These are phyloP conservation scores for Diachasma alloeum DNA, from an alignment of 1,140 invertebrate genomes.

Conservation along the genomic window DNA sequence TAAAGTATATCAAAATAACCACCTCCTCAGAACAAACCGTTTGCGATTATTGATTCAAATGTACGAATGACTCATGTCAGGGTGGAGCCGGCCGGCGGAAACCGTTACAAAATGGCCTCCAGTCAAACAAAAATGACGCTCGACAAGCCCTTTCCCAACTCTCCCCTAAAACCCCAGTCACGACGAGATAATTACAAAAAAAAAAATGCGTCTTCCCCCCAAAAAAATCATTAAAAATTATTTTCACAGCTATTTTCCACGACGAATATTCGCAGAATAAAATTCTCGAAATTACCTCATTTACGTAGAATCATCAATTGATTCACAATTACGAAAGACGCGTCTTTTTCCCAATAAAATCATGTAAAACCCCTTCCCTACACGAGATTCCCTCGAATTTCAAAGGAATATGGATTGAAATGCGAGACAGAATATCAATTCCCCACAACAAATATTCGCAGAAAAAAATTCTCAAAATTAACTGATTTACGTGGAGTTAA, in stretches of 20 bases:
- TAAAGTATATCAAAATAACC: neutral
- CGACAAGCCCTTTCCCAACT: neutral
- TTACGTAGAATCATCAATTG: too few relatives aligned
- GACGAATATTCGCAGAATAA: too few relatives aligned
- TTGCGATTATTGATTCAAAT: neutral
- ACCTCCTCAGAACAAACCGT: neutral
- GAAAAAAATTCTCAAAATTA: too few relatives aligned
- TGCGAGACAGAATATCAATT: too few relatives aligned
- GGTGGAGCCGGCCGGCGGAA: slow-evolving; percentile 14
- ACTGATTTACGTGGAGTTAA: too few relatives aligned
- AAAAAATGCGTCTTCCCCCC: neutral
- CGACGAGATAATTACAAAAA: neutral
- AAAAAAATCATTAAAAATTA: neutral
- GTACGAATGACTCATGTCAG: slow-evolving; percentile 1
- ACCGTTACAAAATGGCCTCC: slow-evolving; percentile 28
- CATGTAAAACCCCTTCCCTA: too few relatives aligned
- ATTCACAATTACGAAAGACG: too few relatives aligned
- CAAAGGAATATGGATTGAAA: too few relatives aligned
- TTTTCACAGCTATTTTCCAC: neutral
- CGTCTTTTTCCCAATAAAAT: too few relatives aligned
- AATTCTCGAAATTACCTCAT: too few relatives aligned
- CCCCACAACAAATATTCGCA: too few relatives aligned
- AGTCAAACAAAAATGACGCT: neutral
- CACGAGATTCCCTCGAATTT: too few relatives aligned
- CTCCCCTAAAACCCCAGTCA: neutral